phyloP scores from a whole-genome alignment of 2,113 vertebrate species.

The Pomatostomus ruficeps region DNA sequence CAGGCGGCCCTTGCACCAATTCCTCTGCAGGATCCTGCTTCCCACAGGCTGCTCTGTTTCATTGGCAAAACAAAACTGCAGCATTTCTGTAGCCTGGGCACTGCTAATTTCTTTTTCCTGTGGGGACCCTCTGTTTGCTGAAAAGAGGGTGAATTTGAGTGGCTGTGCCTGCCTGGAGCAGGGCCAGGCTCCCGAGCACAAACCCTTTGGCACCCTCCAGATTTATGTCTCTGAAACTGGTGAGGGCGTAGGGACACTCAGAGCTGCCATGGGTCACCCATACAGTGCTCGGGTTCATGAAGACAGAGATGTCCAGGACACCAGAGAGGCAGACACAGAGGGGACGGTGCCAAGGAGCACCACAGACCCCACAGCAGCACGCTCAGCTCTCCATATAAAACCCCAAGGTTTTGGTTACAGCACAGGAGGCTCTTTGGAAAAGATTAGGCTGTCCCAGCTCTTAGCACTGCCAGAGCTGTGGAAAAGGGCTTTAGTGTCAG shows the following conservation, averaged over 20 bases:
- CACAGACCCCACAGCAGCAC: background rate
- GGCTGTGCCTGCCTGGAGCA: background rate
- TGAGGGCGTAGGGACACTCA: accelerated
- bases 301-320: background rate
- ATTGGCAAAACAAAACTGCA: accelerated
- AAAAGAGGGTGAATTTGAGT: background rate
- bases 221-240: background rate
- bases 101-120: background rate
- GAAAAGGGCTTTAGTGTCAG: background rate
- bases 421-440: background rate
- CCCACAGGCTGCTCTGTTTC: background rate
- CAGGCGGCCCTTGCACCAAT: background rate
- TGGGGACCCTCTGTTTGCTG: background rate
- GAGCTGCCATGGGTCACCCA: accelerated
- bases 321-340: background rate
- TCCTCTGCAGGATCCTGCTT: background rate
- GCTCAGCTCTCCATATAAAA: accelerated
- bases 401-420: background rate
- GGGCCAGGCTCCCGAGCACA: background rate
- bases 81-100: background rate
- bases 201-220: background rate
- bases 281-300: accelerated
- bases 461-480: background rate
- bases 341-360: background rate
- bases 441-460: background rate